phyloP scores from a whole-genome alignment of 2,888 invertebrate species.

The Theristus sp. region DNA sequence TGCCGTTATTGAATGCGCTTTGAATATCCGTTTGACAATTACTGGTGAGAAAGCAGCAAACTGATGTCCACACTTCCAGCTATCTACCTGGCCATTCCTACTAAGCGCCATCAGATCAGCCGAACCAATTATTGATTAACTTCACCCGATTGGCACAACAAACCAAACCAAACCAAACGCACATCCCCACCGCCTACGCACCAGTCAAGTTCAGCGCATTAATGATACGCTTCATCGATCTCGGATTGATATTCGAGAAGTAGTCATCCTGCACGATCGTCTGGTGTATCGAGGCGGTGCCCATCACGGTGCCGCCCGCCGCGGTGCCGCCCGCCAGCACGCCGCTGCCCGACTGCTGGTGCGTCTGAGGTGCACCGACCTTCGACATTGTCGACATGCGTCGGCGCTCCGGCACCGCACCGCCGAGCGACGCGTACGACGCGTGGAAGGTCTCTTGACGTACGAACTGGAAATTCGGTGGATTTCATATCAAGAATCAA shows the following conservation, averaged over 20 bases:
- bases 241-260: slow-evolving; percentile 93
- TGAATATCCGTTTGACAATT: no score
- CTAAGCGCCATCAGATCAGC: no score
- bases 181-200: no score
- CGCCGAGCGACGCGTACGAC: slow-evolving; percentile 17
- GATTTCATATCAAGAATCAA: background rate
- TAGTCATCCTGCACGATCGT: slow-evolving; percentile 76
- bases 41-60: no score
- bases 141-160: no score
- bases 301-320: slow-evolving; percentile 5
- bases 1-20: no score
- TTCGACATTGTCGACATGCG: background rate
- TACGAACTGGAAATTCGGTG: background rate
- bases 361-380: no score
- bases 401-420: background rate
- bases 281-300: slow-evolving; percentile 7
- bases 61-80: no score
- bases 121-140: no score
- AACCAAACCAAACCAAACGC: no score
- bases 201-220: slow-evolving; percentile 90
- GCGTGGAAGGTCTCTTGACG: slow-evolving; percentile 17
- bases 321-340: slow-evolving; percentile 7
- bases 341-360: no score
- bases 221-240: slow-evolving; percentile 85
- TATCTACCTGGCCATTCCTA: no score